Evolutionary conservation across 2,888 invertebrate species (phyloP), one percentile per base, ranked within the genome.

Genomic region (Axea sp.): DNA sequence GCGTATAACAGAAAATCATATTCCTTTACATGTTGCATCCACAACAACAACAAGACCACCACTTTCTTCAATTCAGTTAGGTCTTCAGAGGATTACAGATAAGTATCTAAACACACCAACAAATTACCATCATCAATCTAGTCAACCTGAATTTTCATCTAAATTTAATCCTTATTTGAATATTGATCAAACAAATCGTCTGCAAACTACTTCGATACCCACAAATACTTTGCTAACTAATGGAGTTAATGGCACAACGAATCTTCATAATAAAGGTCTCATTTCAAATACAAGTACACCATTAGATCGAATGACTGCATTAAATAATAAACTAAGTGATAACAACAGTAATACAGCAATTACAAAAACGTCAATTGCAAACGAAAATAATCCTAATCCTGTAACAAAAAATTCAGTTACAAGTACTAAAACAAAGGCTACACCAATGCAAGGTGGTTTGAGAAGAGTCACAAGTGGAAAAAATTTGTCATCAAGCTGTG

Each of bases 281-380:
- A 87, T 87, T 43, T 81, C 86, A 1, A 86, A 83, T 53, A 87
- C 87, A 1, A 87, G 87, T 60, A 87, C 87, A 11, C 87, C 87
- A n/a, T 57, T 87, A 76, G 87, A 87, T 62, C 84, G 87, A 31
- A 73, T 82, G 3, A 84, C 84, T 68, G 75, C 80, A 5, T 73
- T 83, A 11, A 78, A 77, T 39, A 84, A 81, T 22, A 85, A 85
- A 72, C 33, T 82, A 31, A 71, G 82, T 17, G 77, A 75, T 24
- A 31, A 80, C 81, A 9, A 35, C 9, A 31, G 6, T 7, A 57
- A 39, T 8, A 22, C 31, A 5, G 47, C 31, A 5, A 37, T 17
- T 0, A 41, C 59, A 11, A 73, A 57, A 9, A 7, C 41, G 1
- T 26, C 69, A 4, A 39, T 17, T 24, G 11, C 30, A 7, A 71